Conservation (phyloP, 2,113 vertebrate species). For the Pholis gunnellus region DNA sequence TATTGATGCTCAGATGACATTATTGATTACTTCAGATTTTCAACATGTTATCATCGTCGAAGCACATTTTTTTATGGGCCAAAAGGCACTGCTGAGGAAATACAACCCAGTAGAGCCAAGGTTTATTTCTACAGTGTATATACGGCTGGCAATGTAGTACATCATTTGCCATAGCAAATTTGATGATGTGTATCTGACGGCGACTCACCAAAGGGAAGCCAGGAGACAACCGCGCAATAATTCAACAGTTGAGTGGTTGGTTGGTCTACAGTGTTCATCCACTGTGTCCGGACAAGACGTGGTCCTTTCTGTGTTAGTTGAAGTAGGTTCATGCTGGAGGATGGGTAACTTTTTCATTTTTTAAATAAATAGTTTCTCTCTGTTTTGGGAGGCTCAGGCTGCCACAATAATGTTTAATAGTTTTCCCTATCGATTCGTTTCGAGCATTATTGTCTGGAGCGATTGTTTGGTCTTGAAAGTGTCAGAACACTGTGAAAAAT, state of each 20-base stretch:
- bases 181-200: too few relatives aligned
- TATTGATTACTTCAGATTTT: conserved; percentile 66
- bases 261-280: too few relatives aligned
- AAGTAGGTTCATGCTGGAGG: background rate
- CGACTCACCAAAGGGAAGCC: background rate
- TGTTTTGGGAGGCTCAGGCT: background rate
- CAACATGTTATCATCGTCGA: conserved; percentile 45
- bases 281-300: too few relatives aligned
- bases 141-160: background rate
- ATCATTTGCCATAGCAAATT: background rate
- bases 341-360: background rate
- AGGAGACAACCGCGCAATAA: background rate
- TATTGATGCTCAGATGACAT: conserved; percentile 42
- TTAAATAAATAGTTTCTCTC: background rate
- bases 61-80: conserved; percentile 37
- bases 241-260: too few relatives aligned
- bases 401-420: background rate
- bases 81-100: conserved; percentile 30
- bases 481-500: background rate
- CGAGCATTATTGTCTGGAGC: background rate
- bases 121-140: background rate
- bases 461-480: background rate
- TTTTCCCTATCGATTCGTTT: background rate
- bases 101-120: conserved; percentile 27
- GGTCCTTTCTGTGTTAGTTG: too few relatives aligned